phyloP scores from a whole-genome alignment of 2,888 invertebrate genomes.

The Pilophorus perplexus region DNA sequence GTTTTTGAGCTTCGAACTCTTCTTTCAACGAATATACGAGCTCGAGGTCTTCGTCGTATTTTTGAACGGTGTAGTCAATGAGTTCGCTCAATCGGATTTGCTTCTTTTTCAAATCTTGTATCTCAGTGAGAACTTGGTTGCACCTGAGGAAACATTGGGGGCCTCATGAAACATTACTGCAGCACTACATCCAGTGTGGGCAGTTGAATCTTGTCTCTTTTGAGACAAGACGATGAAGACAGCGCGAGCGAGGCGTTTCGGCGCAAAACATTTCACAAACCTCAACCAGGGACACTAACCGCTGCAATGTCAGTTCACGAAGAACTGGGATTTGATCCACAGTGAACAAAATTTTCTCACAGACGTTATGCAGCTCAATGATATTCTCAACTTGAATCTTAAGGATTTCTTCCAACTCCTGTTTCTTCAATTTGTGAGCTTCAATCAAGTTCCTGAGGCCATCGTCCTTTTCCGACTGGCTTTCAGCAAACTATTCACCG shows the following conservation, averaged over 20 bases:
- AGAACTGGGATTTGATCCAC: neutral
- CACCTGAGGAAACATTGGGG: too few species aligned
- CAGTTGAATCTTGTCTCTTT: too few species aligned
- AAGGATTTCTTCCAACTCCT: neutral
- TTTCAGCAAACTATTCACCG: too few species aligned
- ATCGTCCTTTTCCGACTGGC: too few species aligned
- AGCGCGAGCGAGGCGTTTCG: too few species aligned
- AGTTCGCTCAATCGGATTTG: neutral
- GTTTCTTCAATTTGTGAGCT: neutral
- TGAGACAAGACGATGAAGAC: too few species aligned
- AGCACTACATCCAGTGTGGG: too few species aligned
- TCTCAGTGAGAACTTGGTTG: neutral
- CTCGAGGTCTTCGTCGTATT: conserved; percentile 1
- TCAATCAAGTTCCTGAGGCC: too few species aligned
- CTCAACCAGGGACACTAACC: too few species aligned
- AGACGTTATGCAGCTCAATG: neutral
- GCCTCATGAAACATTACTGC: too few species aligned
- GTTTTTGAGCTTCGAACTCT: neutral
- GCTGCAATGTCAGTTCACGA: too few species aligned
- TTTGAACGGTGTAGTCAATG: conserved; percentile 2
- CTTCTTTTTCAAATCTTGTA: neutral
- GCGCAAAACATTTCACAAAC: too few species aligned
- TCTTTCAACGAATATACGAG: neutral
- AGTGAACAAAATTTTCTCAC: neutral
- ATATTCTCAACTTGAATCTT: neutral